Evolutionary conservation across 2,113 vertebrate species (phyloP).

Genomic region (Nycticebus coucang): DNA sequence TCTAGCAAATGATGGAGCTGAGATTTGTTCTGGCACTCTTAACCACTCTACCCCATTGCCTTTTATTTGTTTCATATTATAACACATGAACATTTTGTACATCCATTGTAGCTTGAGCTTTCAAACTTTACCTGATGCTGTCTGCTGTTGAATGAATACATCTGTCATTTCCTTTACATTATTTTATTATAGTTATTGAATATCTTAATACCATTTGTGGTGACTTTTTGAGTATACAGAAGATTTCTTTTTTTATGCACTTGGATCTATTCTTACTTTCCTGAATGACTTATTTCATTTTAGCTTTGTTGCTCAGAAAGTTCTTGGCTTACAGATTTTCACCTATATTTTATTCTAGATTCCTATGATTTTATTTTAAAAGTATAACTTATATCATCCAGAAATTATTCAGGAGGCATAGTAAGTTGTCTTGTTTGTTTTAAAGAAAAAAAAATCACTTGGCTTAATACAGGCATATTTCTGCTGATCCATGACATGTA

Average conservation of each 20-base stretch:
- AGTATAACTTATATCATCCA: not conserved
- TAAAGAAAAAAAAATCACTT: not conserved
- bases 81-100: not conserved
- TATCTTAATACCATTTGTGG: not conserved
- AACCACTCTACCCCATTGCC: not conserved
- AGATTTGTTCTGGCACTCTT: not conserved
- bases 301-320: not conserved
- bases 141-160: slow-evolving; percentile 16
- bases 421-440: not conserved
- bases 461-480: not conserved
- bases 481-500: not conserved
- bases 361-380: slow-evolving; percentile 35
- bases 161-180: slow-evolving; percentile 22
- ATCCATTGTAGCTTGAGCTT: not conserved
- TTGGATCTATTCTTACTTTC: slow-evolving; percentile 23
- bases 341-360: not conserved
- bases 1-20: not conserved
- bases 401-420: slow-evolving; percentile 13
- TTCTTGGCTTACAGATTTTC: not conserved
- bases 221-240: not conserved
- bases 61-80: not conserved
- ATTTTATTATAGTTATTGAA: slow-evolving; percentile 29
- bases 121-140: not conserved
- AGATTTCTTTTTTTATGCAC: not conserved
- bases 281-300: not conserved